Conservation (phyloP, 2,113 vertebrate genomes). For the Plecturocebus donacophilus region DNA sequence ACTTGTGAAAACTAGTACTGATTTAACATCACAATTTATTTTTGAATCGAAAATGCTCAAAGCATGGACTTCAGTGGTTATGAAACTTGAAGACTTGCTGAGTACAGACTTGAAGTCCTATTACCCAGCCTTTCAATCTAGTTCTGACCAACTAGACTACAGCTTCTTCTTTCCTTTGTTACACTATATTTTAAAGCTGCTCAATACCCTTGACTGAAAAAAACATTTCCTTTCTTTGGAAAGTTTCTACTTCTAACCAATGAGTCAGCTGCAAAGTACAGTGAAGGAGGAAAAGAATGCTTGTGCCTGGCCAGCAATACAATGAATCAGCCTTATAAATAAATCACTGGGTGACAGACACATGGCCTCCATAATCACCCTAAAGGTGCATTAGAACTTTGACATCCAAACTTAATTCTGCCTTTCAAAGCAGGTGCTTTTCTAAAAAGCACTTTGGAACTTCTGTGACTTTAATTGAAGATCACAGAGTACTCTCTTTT, state of each 20-base stretch:
- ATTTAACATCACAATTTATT: not conserved
- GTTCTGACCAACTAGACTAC: not conserved
- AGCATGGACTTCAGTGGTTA: not conserved
- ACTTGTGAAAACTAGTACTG: not conserved
- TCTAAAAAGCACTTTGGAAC: not conserved
- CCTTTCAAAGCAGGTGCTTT: not conserved
- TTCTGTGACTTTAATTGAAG: not conserved
- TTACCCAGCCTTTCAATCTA: not conserved
- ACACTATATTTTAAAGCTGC: not conserved
- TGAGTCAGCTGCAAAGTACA: not conserved
- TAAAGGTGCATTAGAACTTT: not conserved
- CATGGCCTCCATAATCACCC: not conserved
- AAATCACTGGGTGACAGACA: not conserved
- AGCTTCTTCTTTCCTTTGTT: not conserved
- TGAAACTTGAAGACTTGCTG: not conserved
- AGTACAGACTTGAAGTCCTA: not conserved
- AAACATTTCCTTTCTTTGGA: not conserved
- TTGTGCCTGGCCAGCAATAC: not conserved
- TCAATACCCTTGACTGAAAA: not conserved
- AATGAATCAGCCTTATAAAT: not conserved
- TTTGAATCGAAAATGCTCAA: not conserved
- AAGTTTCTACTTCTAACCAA: not conserved
- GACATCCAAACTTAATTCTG: not conserved
- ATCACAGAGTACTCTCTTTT: not conserved
- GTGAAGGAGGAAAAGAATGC: not conserved